Conservation (phyloP, 2,888 invertebrate genomes). For the Neocrepidodera transversa region DNA sequence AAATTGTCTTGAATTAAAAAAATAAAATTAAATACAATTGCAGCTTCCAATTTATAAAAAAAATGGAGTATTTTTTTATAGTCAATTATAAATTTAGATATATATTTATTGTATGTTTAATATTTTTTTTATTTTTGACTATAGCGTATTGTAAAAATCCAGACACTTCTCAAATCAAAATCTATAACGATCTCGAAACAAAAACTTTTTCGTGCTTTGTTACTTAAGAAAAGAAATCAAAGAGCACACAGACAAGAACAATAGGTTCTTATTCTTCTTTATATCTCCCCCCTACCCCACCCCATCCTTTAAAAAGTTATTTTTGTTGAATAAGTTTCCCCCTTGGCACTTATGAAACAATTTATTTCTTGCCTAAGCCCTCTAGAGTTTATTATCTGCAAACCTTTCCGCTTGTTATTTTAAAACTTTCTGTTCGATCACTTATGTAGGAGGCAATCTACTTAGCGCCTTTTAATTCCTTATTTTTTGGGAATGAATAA, state of each 20-base stretch:
- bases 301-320: conserved; percentile 26
- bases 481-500: conserved; percentile 13
- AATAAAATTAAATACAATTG: too few species aligned
- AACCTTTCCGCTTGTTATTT: conserved; percentile 34
- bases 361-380: conserved; percentile 33
- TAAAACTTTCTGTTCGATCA: conserved; percentile 35
- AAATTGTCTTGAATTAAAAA: too few species aligned
- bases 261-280: not conserved
- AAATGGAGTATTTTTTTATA: too few species aligned
- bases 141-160: too few species aligned
- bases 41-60: too few species aligned
- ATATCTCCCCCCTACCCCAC: conserved; percentile 1
- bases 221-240: conserved; percentile 16
- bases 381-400: conserved; percentile 35
- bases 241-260: conserved; percentile 19
- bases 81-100: too few species aligned
- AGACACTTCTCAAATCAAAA: conserved; percentile 6
- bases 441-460: conserved; percentile 24
- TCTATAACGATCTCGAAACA: conserved; percentile 5
- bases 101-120: too few species aligned
- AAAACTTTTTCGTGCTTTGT: conserved; percentile 15
- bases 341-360: conserved; percentile 31
- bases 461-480: conserved; percentile 12
- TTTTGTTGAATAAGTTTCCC: conserved; percentile 26
- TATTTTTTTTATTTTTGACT: too few species aligned